Percentiles rank a stretch among this genome's conserved stretches.
Conservation (phyloP, 2,113 vertebrate genomes). For the Micromys minutus region DNA sequence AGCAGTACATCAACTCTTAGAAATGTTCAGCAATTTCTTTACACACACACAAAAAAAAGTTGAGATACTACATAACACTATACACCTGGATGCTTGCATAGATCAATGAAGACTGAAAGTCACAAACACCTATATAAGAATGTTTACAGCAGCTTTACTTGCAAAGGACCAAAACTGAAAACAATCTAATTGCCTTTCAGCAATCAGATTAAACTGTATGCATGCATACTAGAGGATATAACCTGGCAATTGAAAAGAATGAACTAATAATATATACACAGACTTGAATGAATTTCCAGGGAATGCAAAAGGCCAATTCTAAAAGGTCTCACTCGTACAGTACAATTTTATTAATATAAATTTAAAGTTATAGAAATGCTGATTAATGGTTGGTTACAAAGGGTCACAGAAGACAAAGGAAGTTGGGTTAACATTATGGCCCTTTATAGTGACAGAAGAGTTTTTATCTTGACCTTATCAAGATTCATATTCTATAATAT, state of each 20-base stretch:
- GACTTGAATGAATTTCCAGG: too few species aligned
- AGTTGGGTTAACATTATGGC: too few species aligned
- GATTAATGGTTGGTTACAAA: too few species aligned
- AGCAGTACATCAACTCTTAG: neutral
- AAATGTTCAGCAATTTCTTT: neutral
- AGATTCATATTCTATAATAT: too few species aligned
- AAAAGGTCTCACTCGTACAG: too few species aligned
- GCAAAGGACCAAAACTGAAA: neutral
- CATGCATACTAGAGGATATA: neutral
- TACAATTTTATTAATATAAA: too few species aligned
- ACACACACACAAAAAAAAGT: neutral
- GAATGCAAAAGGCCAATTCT: too few species aligned
- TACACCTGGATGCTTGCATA: neutral
- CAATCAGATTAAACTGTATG: neutral
- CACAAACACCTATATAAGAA: neutral
- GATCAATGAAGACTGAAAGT: slow-evolving; percentile 24
- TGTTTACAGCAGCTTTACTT: neutral
- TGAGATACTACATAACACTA: neutral
- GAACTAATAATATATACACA: too few species aligned
- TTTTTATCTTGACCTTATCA: too few species aligned
- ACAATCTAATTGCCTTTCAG: neutral
- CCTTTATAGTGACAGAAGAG: too few species aligned
- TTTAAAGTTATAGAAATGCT: too few species aligned
- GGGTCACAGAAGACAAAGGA: too few species aligned
- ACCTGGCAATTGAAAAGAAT: neutral